Evolutionary conservation across 2,888 invertebrate genomes (phyloP).

Genomic region (Pseudoips prasinana): DNA sequence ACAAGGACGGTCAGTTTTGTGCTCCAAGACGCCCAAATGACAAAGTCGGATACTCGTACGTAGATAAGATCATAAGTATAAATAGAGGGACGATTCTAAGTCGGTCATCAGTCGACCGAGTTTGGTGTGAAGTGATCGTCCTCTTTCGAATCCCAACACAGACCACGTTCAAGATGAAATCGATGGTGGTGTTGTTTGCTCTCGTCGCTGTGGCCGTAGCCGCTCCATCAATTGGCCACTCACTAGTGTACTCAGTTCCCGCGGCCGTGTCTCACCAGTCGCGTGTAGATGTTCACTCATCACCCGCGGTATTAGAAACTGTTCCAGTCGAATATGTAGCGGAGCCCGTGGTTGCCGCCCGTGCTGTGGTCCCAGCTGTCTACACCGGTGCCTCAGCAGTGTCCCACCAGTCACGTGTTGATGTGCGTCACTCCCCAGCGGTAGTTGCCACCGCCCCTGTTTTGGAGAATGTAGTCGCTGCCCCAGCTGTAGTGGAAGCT

Average conservation of each 20-base stretch:
- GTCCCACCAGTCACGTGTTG: constrained; percentile 70
- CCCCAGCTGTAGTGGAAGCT: constrained; percentile 40
- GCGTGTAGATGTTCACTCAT: constrained; percentile 58
- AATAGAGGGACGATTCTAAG: constrained; percentile 48
- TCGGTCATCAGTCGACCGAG: constrained; percentile 54
- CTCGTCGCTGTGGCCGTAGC: constrained; percentile 48
- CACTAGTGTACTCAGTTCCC: constrained; percentile 40
- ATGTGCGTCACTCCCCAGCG: constrained; percentile 46
- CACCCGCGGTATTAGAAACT: constrained; percentile 46
- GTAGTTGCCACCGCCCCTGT: constrained; percentile 46
- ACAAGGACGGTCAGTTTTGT: constrained; percentile 49
- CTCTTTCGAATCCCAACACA: constrained; percentile 48
- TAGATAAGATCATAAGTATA: constrained; percentile 59
- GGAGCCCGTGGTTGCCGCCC: constrained; percentile 37
- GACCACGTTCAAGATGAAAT: constrained; percentile 66
- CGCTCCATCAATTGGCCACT: constrained; percentile 46
- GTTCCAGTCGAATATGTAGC: constrained; percentile 33
- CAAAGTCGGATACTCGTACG: constrained; percentile 41
- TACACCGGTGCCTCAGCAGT: constrained; percentile 57
- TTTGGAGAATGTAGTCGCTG: constrained; percentile 28
- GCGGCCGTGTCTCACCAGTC: constrained; percentile 59
- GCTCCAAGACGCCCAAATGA: constrained; percentile 38
- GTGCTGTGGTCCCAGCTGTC: constrained; percentile 29
- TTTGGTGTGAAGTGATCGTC: constrained; percentile 62
- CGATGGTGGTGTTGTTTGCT: constrained; percentile 70